Evolutionary conservation across 2,888 invertebrate genomes (phyloP).

Genomic region (Galeruca laticollis): DNA sequence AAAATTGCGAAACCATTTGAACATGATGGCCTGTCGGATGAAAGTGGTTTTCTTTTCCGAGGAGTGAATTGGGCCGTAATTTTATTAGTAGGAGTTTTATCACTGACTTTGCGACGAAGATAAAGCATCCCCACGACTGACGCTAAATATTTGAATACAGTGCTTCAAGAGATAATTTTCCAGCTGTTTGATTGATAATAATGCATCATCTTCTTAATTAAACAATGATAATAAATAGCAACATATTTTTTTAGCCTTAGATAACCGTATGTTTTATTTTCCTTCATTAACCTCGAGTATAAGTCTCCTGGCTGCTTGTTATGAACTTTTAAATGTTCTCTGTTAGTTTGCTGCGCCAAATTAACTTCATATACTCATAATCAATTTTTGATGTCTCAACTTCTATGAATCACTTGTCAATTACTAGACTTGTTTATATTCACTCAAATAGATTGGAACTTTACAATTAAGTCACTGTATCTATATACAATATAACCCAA

Average conservation of each 20-base stretch:
- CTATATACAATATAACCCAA: constrained; percentile 12
- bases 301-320: too few relatives aligned
- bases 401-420: neutral
- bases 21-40: constrained; percentile 24
- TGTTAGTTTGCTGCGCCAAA: neutral
- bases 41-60: constrained; percentile 15
- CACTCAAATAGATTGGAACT: neutral
- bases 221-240: too few relatives aligned
- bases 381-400: neutral
- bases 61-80: constrained; percentile 19
- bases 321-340: too few relatives aligned
- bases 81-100: constrained; percentile 17
- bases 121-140: neutral
- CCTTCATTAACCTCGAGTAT: too few relatives aligned
- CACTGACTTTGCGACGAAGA: neutral
- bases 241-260: too few relatives aligned
- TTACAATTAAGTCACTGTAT: neutral
- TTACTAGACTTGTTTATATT: neutral
- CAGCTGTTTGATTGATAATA: too few relatives aligned
- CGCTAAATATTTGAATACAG: neutral
- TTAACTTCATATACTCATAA: neutral
- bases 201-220: too few relatives aligned
- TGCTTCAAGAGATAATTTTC: too few relatives aligned
- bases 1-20: constrained; percentile 18
- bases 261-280: too few relatives aligned